Conservation (phyloP, 2,113 vertebrate species). For the human region DNA sequence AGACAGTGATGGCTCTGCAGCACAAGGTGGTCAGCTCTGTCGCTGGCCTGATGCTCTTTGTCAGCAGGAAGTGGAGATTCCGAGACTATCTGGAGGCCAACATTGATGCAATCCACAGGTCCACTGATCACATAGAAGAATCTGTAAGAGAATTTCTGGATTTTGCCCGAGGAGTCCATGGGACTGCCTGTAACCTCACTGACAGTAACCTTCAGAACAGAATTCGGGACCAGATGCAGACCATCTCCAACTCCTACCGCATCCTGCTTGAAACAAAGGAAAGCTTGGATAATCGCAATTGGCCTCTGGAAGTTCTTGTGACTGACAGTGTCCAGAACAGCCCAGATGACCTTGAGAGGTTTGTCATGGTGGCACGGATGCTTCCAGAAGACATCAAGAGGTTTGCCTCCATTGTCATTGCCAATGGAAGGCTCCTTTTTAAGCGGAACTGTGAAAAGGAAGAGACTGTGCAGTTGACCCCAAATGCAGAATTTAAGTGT, state of each 20-base stretch:
- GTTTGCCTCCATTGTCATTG: slow-evolving; percentile 94
- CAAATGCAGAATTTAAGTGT: slow-evolving; percentile 54
- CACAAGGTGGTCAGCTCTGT: slow-evolving; percentile 86
- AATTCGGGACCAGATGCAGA: slow-evolving; percentile 91
- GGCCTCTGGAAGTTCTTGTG: slow-evolving; percentile 88
- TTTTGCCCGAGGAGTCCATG: slow-evolving; percentile 87
- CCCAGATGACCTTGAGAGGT: slow-evolving; percentile 93
- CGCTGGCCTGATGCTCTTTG: slow-evolving; percentile 91
- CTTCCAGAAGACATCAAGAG: slow-evolving; percentile 94
- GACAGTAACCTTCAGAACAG: slow-evolving; percentile 89
- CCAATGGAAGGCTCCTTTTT: slow-evolving; percentile 95
- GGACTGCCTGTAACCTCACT: slow-evolving; percentile 82
- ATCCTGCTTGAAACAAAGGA: slow-evolving; percentile 88
- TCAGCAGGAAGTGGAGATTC: slow-evolving; percentile 93
- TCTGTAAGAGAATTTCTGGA: slow-evolving; percentile 88
- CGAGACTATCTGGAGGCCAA: slow-evolving; percentile 89
- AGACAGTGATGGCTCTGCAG: slow-evolving; percentile 86
- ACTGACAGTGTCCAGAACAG: slow-evolving; percentile 83
- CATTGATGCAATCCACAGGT: slow-evolving; percentile 86
- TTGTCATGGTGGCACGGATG: slow-evolving; percentile 92
- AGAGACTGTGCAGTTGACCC: slow-evolving; percentile 60
- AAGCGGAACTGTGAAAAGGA: slow-evolving; percentile 78
- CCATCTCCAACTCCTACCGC: slow-evolving; percentile 88
- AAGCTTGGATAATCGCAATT: slow-evolving; percentile 84
- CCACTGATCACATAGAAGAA: slow-evolving; percentile 83